phyloP scores from a whole-genome alignment of 2,888 invertebrate genomes.

The Gryllus longicercus region DNA sequence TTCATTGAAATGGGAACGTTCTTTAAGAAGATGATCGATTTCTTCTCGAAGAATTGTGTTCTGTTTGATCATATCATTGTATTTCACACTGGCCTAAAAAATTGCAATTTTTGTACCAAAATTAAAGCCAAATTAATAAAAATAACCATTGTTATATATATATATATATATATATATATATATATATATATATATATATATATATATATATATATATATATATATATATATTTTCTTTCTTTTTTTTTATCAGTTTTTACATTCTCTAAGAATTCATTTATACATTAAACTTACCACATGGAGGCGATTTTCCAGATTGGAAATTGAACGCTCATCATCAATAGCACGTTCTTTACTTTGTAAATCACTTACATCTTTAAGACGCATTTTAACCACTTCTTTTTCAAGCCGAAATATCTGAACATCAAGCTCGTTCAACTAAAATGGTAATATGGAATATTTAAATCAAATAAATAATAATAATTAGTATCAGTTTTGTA shows the following conservation, averaged over 20 bases:
- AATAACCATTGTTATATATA: not conserved
- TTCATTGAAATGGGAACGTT: conserved; percentile 77
- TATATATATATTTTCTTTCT: too few relatives aligned
- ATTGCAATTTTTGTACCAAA: not conserved
- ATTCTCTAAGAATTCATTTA: too few relatives aligned
- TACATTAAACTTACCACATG: conserved; percentile 53
- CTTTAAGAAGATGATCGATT: conserved; percentile 77
- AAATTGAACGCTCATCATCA: conserved; percentile 54
- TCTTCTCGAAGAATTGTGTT: conserved; percentile 70
- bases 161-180: too few relatives aligned
- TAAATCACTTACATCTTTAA: conserved; percentile 50
- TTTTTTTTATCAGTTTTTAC: not conserved
- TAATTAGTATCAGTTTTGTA: not conserved
- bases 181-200: too few relatives aligned
- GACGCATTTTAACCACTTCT: conserved; percentile 47
- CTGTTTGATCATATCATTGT: conserved; percentile 69
- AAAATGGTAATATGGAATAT: conserved; percentile 26
- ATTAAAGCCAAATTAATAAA: not conserved
- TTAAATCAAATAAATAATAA: conserved; percentile 18
- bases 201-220: too few relatives aligned
- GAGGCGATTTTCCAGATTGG: conserved; percentile 68
- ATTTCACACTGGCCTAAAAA: conserved; percentile 62
- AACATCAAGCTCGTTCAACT: conserved; percentile 36
- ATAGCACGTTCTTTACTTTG: conserved; percentile 52
- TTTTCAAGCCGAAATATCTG: conserved; percentile 45